These are phyloP conservation scores for Drosophila punjabiensis DNA, from an alignment of 1,140 invertebrate genomes.

Conservation along the genomic window DNA sequence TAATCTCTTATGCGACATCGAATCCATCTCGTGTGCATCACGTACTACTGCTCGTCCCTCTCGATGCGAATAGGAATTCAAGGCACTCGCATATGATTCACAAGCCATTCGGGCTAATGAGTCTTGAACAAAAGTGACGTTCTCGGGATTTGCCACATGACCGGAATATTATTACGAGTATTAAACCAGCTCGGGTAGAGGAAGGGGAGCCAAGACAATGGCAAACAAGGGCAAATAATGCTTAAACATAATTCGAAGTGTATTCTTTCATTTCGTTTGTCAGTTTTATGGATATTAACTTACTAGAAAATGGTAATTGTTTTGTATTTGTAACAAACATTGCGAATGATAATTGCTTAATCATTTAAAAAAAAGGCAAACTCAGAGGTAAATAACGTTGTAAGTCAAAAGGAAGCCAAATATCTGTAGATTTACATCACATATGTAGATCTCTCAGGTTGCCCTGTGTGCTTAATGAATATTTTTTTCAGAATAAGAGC, in stretches of 20 bases:
- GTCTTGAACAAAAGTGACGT: slow-evolving; percentile 23
- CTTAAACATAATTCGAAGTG: neutral
- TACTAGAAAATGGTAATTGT: neutral
- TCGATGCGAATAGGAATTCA: slow-evolving; percentile 20
- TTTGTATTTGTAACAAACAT: neutral
- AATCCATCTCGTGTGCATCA: slow-evolving; percentile 26
- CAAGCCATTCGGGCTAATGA: slow-evolving; percentile 31
- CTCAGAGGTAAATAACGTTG: neutral
- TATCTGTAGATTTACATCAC: neutral
- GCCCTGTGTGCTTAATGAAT: neutral
- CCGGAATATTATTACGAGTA: slow-evolving; percentile 23
- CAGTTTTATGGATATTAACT: neutral
- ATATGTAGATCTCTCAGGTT: neutral
- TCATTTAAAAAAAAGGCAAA: neutral
- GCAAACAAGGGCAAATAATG: neutral
- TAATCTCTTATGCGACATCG: neutral
- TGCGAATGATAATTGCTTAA: neutral
- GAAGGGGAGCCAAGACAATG: neutral
- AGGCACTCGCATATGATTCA: slow-evolving; percentile 27
- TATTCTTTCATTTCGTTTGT: neutral
- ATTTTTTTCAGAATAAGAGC: neutral
- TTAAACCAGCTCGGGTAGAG: neutral
- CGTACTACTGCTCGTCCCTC: slow-evolving; percentile 14
- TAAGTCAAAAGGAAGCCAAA: too few species aligned
- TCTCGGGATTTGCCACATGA: slow-evolving; percentile 31